Evolutionary conservation across 2,113 vertebrate genomes (phyloP).

Genomic region (Archocentrus centrarchus): DNA sequence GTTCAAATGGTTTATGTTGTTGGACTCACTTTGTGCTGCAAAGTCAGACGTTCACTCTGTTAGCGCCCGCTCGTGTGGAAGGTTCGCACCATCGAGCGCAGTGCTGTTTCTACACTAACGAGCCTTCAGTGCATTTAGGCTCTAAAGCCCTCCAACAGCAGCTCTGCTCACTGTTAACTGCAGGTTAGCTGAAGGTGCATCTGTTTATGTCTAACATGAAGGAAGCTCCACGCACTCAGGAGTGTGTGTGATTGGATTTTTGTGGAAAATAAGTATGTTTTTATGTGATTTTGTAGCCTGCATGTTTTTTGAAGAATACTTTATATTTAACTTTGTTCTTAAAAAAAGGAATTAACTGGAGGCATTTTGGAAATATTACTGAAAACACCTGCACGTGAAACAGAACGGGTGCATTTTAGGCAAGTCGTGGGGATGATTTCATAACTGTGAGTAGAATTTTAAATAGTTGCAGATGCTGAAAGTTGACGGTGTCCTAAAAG

Average conservation of each 20-base stretch:
- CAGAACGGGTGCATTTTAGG: too few relatives aligned
- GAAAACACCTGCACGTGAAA: too few relatives aligned
- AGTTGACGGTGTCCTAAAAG: background rate
- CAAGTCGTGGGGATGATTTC: too few relatives aligned
- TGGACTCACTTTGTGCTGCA: background rate
- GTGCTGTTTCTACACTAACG: background rate
- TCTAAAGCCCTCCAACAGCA: background rate
- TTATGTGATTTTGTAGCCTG: background rate
- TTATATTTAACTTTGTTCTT: too few relatives aligned
- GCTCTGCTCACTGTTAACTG: background rate
- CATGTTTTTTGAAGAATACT: background rate
- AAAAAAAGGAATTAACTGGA: too few relatives aligned
- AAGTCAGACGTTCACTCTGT: background rate
- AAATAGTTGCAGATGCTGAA: background rate
- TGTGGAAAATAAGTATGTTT: background rate
- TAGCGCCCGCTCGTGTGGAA: background rate
- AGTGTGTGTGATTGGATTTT: background rate
- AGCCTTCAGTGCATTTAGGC: background rate
- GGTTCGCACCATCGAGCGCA: background rate
- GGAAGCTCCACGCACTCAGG: background rate
- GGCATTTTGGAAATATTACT: too few relatives aligned
- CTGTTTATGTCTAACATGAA: background rate
- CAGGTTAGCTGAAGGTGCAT: background rate
- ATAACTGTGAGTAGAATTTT: too few relatives aligned
- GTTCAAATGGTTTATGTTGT: background rate